Base-by-base conservation (phyloP, 2,888 invertebrate species). In the Rapana venosa region DNA sequence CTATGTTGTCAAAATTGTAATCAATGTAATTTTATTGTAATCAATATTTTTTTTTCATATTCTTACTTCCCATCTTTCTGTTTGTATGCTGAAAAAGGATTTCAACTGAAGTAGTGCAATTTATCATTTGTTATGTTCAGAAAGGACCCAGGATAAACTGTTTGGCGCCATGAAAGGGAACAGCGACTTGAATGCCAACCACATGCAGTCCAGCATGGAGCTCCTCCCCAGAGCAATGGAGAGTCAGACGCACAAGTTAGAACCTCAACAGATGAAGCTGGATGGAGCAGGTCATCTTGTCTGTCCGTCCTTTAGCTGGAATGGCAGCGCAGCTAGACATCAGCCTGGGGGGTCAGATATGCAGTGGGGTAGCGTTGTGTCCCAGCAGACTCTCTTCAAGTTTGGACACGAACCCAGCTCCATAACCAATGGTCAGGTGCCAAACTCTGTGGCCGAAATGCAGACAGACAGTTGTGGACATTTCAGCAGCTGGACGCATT, bases 121-220 rank as follows among this genome's bases (percentile, higher is more conserved):
- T 47, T 47, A 47, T 47, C 47, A 47, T 47, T 47, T 83, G 36
- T 47, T 13, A 47, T 83, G 56, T 56, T 13, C 91, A 94, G 94
- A 92, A 35, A 92, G 92, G 85, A 94, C 94, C 20, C 93, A 90
- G 85, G 91, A 93, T 58, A 90, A 93, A 47, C 87, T 94, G 20
- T 94, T 93, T 79, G 92, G 88, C 91, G 94, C 93, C 4, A 70
- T 56, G 0, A 56, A 66, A 36, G 66, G 47, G 61, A 90, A 90
- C 8, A 91, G 87, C 35, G 93, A 93, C 92, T 92, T 92, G 26
- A 94, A 93, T 85, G 92, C 93, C 81, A 94, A 93, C 90, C 89
- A 92, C 58, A 92, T 92, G n/a, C 20, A 30, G 47, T 56, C 61
- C 30, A n/a, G 13, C 13, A 35, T 36, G 66, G 85, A 30, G 15